Evolutionary conservation across 2,113 vertebrate genomes (phyloP), one percentile per base, ranked within the genome.

Genomic region (Nipponia nippon): DNA sequence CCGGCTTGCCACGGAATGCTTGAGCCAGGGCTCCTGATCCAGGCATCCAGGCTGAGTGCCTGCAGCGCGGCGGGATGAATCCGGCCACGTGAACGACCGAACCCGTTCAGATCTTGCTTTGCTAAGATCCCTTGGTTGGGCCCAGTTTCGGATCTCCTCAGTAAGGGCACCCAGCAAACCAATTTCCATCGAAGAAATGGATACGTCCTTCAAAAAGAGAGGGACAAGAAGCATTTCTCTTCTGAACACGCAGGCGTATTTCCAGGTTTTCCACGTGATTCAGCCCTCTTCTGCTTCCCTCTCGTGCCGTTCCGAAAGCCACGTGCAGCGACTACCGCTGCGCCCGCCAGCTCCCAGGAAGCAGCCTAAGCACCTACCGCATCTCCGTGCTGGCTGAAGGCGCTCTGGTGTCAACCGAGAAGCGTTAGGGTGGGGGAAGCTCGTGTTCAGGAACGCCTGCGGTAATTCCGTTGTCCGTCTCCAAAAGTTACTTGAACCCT

Each of bases 61-160:
- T 3, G 10, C 18, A 12, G 23, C 0, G 8, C 23, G 85, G 66
- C 18, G 13, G 42, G 49, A 11, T 9, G 20, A 10, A 10, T 4
- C 70, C 2, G 3, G 58, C 5, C 1, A 40, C 25, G 11, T 0
- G 17, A 65, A 11, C 1, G 30, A 10, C 1, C 10, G 27, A 59
- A 20, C 29, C 52, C 6, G 2, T 7, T 23, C 19, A 6, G 6
- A 9, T 42, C 46, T 22, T 10, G 22, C 40, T 42, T 16, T 17
- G 17, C 20, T 4, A 5, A 36, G 42, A 11, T 21, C 16, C 10
- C 25, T 66, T 32, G 26, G 25, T 20, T 36, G 44, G 32, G 50
- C 30, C 30, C 21, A 14, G 14, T 12, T 36, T 42, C 32, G 1
- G 12, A 19, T 10, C 11, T 2, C 42, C 65, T 23, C 15, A 32